Base-by-base conservation (phyloP, 2,888 invertebrate genomes). In the Podabrus alpinus region DNA sequence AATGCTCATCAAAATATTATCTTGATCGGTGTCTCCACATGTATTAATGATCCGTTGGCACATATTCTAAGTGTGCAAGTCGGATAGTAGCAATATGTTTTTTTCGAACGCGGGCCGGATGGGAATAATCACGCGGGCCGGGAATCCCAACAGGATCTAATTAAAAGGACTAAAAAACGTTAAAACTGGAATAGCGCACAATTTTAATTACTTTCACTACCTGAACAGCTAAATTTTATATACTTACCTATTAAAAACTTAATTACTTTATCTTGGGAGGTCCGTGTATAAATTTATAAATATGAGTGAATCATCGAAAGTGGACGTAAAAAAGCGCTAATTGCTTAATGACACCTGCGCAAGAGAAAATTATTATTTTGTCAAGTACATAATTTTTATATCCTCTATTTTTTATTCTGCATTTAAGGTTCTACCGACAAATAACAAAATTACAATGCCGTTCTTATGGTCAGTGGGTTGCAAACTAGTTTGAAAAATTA, bases 401-500 rank as follows among this genome's bases (percentile, higher is more conserved):
- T 45, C 45, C 45, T n/a, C 45, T 45, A 45, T 45, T 45, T 45
- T 45, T 45, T n/a, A 13, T 45, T 3, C n/a, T 45, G 45, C n/a
- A 45, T 45, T n/a, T n/a, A 45, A 45, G 45, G 45, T 45, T 45
- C 45, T 45, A 45, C 45, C 45, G 45, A n/a, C 45, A 45, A 45
- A 45, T 45, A 45, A 5, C 45, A 45, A 45, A 45, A 45, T 45
- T 45, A 45, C 45, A 45, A 45, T 45, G n/a, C 45, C 16, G 19
- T 45, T 45, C 45, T 45, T 45, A 45, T 45, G 45, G 45, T 45
- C 19, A 66, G 71, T 71, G 66, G 66, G 71, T 59, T 60, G 71
- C 17, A 69, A 67, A 72, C 68, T 68, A 25, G 72, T 72, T 72
- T 67, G 24, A 72, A 72, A 68, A 72, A 60, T 68, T 25, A 19